phyloP scores from a whole-genome alignment of 2,113 vertebrate genomes.

The Saccopteryx bilineata region DNA sequence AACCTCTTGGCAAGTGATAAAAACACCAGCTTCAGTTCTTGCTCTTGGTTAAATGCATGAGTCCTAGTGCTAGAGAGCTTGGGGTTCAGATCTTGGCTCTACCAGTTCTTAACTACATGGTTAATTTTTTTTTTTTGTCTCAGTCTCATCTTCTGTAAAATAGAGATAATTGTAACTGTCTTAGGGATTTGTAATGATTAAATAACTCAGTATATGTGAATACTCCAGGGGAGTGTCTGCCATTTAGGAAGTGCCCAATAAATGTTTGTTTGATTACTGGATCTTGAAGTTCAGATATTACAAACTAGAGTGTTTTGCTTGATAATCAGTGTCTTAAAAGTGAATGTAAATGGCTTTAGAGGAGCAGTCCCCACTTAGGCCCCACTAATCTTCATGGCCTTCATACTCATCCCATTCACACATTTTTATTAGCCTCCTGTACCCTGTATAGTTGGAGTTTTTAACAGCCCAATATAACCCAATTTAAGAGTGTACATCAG shows the following conservation, averaged over 20 bases:
- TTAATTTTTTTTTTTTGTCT: slow-evolving; percentile 1
- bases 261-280: not conserved
- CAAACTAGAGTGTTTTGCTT: not conserved
- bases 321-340: slow-evolving; percentile 26
- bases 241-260: not conserved
- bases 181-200: not conserved
- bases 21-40: not conserved
- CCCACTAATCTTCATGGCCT: not conserved
- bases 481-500: not conserved
- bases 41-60: not conserved
- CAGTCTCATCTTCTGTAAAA: slow-evolving; percentile 33
- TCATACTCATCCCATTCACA: not conserved
- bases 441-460: not conserved
- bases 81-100: not conserved
- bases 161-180: not conserved
- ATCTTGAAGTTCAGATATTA: not conserved
- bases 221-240: not conserved
- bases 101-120: not conserved
- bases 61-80: not conserved
- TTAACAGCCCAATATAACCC: not conserved
- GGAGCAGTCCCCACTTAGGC: not conserved
- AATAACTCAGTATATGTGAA: not conserved
- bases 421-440: not conserved
- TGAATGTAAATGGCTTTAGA: not conserved
- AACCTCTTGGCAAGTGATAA: not conserved